These are phyloP conservation scores for Cerastis leucographa DNA, from an alignment of 2,888 invertebrate genomes.

Conservation along the genomic window DNA sequence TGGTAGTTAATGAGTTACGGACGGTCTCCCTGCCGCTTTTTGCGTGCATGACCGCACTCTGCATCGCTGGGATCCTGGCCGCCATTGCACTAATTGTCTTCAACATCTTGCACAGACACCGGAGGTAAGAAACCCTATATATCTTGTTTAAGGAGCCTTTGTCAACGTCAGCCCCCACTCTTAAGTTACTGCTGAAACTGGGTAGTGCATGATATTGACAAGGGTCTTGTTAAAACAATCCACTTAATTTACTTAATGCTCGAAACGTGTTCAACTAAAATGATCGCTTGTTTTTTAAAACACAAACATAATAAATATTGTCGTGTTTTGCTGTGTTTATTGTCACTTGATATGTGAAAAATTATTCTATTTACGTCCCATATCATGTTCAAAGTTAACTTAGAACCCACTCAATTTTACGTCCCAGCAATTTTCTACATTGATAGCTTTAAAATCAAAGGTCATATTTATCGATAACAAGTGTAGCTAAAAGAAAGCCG, in stretches of 20 bases:
- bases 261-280: conserved; percentile 19
- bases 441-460: conserved; percentile 25
- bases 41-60: conserved; percentile 97
- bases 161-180: conserved; percentile 67
- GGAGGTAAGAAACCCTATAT: conserved; percentile 92
- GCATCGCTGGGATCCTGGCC: conserved; percentile 96
- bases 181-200: conserved; percentile 58
- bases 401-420: not conserved
- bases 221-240: conserved; percentile 65
- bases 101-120: conserved; percentile 97
- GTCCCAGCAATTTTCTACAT: not conserved
- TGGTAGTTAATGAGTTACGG: conserved; percentile 95
- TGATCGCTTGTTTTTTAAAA: conserved; percentile 17
- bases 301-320: not conserved
- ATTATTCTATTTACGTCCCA: not conserved
- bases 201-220: conserved; percentile 70
- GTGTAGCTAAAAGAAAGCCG: conserved; percentile 42
- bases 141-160: conserved; percentile 55
- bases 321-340: not conserved
- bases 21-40: conserved; percentile 97
- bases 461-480: conserved; percentile 46
- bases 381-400: not conserved
- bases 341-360: not conserved
- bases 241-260: conserved; percentile 53
- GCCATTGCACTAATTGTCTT: conserved; percentile 97